These are phyloP conservation scores for Amblyopsis rosae DNA, from an alignment of 2,113 vertebrate species.

Conservation along the genomic window DNA sequence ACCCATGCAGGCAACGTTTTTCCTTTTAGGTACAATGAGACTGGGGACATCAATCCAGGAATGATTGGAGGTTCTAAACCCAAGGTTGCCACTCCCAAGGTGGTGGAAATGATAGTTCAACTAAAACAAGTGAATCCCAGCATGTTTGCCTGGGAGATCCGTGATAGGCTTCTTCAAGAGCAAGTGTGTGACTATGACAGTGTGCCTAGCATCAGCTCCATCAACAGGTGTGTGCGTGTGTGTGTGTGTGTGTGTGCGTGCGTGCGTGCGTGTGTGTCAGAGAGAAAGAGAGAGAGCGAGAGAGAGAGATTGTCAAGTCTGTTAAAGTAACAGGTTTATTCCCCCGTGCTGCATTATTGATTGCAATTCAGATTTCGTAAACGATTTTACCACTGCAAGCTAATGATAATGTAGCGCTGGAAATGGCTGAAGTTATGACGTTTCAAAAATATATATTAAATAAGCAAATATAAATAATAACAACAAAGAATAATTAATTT, in stretches of 20 bases:
- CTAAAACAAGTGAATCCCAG: constrained; percentile 80
- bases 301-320: too few species aligned
- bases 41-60: constrained; percentile 80
- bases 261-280: constrained; percentile 64
- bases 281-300: neutral
- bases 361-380: too few species aligned
- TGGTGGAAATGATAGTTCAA: constrained; percentile 80
- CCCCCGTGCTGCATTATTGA: neutral
- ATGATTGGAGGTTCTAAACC: constrained; percentile 83
- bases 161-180: constrained; percentile 79
- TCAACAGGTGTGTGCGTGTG: constrained; percentile 80
- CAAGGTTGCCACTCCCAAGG: constrained; percentile 82
- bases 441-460: too few species aligned
- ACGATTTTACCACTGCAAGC: too few species aligned
- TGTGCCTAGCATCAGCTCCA: constrained; percentile 84
- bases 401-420: too few species aligned
- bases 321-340: neutral
- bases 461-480: too few species aligned
- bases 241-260: constrained; percentile 65
- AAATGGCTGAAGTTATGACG: too few species aligned
- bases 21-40: constrained; percentile 78
- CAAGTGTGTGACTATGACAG: constrained; percentile 77
- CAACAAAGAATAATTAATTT: too few species aligned
- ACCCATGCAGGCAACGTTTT: neutral
- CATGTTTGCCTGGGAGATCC: constrained; percentile 85